Evolutionary conservation across 2,113 vertebrate genomes (phyloP), one percentile per base, ranked within the genome.

Genomic region (Zosterops pallidus): DNA sequence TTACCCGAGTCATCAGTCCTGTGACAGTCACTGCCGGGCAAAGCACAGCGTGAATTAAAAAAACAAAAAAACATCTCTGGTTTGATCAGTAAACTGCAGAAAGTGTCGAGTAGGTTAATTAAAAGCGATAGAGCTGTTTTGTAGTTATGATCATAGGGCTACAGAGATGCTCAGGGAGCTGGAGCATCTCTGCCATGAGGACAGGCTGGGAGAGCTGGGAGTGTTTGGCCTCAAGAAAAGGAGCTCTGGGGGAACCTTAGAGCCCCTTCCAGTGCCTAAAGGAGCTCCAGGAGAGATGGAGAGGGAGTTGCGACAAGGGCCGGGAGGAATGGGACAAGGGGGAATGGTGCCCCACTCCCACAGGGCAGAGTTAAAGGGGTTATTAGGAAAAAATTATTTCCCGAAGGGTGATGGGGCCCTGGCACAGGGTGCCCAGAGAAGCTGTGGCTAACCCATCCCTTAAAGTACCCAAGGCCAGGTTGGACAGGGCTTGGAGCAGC

Each of bases 1-100:
- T 6, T 3, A 0, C 29, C 22, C 1, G 3, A 5, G 1, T 10
- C 14, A 1, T 20, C 6, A 0, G 14, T 5, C 12, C 37, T 11
- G 18, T 1, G 26, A 10, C 39, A 39, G 39, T 39, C 39, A 1
- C 53, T 7, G 49, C 69, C 17, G 2, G 3, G 64, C 29, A 2
- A 15, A 25, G 60, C 29, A 0, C 8, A 1, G 7, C 2, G 0
- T 22, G 13, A 7, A 7, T 9, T 42, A 5, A 13, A 29, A 39
- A 39, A 39, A 12, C 12, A 39, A 39, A 39, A 39, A 39, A 39
- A 39, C 37, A 39, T 10, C 39, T 9, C 20, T 0, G 4, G 18
- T 42, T 47, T 44, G 12, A 22, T 21, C 31, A 3, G 1, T 13
- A 29, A 47, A 9, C 12, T 7, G 3, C 4, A 3, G 4, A 26